These are phyloP conservation scores for Sarcophilus harrisii DNA, from an alignment of 2,797 vertebrate species.

Conservation along the genomic window DNA sequence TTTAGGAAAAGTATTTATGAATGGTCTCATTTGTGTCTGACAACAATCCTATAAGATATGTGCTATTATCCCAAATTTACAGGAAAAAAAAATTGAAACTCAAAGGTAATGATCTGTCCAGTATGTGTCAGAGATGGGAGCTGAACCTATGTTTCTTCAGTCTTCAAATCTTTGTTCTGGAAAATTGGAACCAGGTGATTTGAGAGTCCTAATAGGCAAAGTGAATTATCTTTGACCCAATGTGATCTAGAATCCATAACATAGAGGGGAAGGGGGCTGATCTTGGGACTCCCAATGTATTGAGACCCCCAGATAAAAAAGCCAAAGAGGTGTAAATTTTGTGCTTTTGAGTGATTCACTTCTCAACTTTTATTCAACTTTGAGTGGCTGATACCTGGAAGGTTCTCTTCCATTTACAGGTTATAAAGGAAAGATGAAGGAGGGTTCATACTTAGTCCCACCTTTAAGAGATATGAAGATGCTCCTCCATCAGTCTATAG, in stretches of 20 bases:
- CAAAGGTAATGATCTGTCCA: not conserved
- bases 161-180: not conserved
- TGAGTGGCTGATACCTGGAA: not conserved
- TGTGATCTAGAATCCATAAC: not conserved
- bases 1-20: not conserved
- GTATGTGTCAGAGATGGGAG: not conserved
- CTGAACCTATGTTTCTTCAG: not conserved
- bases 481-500: not conserved
- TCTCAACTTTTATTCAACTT: not conserved
- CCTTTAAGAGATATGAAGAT: not conserved
- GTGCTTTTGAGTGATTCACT: not conserved
- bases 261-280: not conserved
- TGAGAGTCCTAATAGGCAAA: not conserved
- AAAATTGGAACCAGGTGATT: not conserved
- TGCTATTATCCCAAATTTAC: not conserved
- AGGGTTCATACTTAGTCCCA: not conserved
- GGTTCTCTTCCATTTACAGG: not conserved
- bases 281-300: not conserved
- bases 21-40: not conserved
- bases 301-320: not conserved
- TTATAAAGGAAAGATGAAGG: not conserved
- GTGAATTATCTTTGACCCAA: not conserved
- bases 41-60: not conserved
- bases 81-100: not conserved
- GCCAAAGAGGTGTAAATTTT: not conserved